Conservation (phyloP, 2,888 invertebrate species). For the Hofmannophila pseudospretella region DNA sequence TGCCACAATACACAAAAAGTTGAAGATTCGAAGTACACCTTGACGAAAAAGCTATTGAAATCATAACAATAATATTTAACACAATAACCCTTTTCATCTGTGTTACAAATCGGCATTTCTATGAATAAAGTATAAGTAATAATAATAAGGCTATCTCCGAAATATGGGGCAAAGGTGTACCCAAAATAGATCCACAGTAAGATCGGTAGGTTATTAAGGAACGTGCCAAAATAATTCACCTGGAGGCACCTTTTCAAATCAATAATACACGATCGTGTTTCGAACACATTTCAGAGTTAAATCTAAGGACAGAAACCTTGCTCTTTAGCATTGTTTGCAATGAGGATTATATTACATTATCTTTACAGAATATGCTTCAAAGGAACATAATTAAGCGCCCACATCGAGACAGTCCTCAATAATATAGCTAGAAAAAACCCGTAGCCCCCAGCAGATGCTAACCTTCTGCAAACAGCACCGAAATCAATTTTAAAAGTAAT, state of each 20-base stretch:
- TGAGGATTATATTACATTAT: conserved; percentile 73
- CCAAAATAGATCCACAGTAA: conserved; percentile 20
- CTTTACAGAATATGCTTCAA: conserved; percentile 58
- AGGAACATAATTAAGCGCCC: conserved; percentile 66
- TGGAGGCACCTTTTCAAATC: conserved; percentile 46
- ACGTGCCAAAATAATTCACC: conserved; percentile 62
- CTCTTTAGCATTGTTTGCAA: conserved; percentile 62
- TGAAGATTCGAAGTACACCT: conserved; percentile 40
- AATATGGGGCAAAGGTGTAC: conserved; percentile 44
- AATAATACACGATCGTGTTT: conserved; percentile 42
- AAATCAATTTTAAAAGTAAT: conserved; percentile 72
- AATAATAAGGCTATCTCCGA: conserved; percentile 24
- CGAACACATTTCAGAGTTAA: conserved; percentile 43
- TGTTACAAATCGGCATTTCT: conserved; percentile 32
- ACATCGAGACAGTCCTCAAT: conserved; percentile 50
- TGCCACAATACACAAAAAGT: conserved; percentile 39
- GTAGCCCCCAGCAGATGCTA: conserved; percentile 62
- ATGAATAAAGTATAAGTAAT: conserved; percentile 15
- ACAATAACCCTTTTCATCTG: conserved; percentile 69
- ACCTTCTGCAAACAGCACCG: conserved; percentile 59
- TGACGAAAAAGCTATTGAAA: conserved; percentile 47
- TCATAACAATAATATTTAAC: conserved; percentile 44
- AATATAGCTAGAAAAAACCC: conserved; percentile 43
- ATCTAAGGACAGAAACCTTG: conserved; percentile 50
- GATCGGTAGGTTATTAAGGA: conserved; percentile 38